Conservation (phyloP, 2,797 vertebrate genomes). For the Ciconia nigra region DNA sequence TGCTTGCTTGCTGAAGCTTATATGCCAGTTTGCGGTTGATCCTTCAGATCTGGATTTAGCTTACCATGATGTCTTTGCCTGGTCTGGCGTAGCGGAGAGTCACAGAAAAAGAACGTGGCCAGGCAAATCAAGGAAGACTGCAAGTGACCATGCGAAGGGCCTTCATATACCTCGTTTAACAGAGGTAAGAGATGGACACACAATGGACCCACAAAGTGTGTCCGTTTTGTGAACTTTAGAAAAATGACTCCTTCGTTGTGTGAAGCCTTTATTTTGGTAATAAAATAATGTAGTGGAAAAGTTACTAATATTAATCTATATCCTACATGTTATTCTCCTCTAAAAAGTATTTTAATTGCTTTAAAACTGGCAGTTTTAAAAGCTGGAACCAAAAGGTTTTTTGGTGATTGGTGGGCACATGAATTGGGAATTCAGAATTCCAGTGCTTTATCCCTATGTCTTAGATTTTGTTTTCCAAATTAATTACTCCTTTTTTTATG, state of each 20-base stretch:
- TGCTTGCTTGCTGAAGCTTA: constrained; percentile 95
- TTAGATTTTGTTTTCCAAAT: neutral
- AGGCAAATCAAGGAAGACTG: constrained; percentile 91
- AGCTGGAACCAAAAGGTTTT: neutral
- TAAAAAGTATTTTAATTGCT: neutral
- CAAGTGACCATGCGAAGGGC: constrained; percentile 91
- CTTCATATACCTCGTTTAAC: constrained; percentile 97
- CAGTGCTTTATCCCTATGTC: neutral
- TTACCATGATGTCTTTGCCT: constrained; percentile 97
- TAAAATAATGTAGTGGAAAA: neutral
- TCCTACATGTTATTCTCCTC: neutral
- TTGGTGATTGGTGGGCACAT: neutral
- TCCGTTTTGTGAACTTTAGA: neutral
- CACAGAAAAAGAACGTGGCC: constrained; percentile 95
- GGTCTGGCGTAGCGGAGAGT: constrained; percentile 91
- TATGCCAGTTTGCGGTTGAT: constrained; percentile 98
- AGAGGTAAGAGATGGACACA: constrained; percentile 77
- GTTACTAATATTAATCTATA: neutral
- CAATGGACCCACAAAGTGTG: no score
- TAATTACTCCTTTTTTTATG: neutral
- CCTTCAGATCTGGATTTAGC: constrained; percentile 95
- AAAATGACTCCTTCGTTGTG: neutral
- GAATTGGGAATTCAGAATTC: neutral
- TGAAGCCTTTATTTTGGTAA: neutral
- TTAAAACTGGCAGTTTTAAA: neutral